Conservation (phyloP, 1,140 invertebrate genomes). For the Mya arenaria region DNA sequence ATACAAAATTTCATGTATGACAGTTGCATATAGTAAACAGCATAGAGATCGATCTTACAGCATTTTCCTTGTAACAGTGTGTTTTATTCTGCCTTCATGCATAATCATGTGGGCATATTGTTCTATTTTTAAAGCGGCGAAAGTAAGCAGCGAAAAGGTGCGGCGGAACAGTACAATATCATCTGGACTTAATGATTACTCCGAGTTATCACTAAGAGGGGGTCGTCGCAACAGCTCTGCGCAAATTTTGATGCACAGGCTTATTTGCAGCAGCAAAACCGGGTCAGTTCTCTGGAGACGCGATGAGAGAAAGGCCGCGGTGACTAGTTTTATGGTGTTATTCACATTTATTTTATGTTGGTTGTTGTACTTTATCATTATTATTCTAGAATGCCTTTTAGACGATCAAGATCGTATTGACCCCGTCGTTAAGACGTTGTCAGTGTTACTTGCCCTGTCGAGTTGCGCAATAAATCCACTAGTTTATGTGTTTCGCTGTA, state of each 20-base stretch:
- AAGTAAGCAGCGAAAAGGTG: slow-evolving; percentile 87
- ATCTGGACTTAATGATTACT: slow-evolving; percentile 56
- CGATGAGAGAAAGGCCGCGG: slow-evolving; percentile 84
- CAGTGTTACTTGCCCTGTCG: slow-evolving; percentile 76
- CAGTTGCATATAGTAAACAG: slow-evolving; percentile 66
- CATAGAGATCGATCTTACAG: slow-evolving; percentile 71
- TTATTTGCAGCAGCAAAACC: slow-evolving; percentile 72
- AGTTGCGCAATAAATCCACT: slow-evolving; percentile 82
- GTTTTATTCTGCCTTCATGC: slow-evolving; percentile 86
- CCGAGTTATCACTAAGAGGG: slow-evolving; percentile 63
- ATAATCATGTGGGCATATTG: slow-evolving; percentile 88
- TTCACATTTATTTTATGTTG: slow-evolving; percentile 83
- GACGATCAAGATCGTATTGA: slow-evolving; percentile 65
- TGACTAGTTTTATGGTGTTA: slow-evolving; percentile 83
- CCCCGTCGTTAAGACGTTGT: slow-evolving; percentile 65
- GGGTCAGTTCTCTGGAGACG: slow-evolving; percentile 76
- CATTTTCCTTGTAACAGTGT: slow-evolving; percentile 70
- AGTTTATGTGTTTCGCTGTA: slow-evolving; percentile 84
- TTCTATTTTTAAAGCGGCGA: slow-evolving; percentile 87
- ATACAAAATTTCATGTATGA: slow-evolving; percentile 75
- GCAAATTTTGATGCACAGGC: slow-evolving; percentile 66
- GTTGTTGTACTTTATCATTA: slow-evolving; percentile 83
- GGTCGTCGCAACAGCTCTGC: slow-evolving; percentile 73
- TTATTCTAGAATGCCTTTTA: slow-evolving; percentile 75
- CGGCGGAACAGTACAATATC: slow-evolving; percentile 84